phyloP scores from a whole-genome alignment of 37 sponge, comb jelly and placozoan genomes.

The Eunapius fragilis region DNA sequence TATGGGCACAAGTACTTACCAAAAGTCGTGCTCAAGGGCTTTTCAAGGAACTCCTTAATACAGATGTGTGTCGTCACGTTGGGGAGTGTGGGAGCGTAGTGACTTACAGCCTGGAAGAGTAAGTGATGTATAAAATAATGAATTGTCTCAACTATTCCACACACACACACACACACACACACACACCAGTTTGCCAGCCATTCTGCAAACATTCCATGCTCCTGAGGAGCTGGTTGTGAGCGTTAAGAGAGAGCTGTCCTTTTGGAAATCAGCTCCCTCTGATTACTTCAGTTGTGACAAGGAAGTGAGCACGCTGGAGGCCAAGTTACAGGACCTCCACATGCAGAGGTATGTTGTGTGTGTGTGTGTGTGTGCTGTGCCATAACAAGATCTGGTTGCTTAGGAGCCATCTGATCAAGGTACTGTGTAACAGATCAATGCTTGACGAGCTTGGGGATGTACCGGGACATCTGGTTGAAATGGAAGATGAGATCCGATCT shows the following conservation, averaged over 20 bases:
- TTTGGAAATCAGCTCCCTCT: constrained; percentile 13
- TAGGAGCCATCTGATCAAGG: background rate
- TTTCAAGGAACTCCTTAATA: constrained; percentile 11
- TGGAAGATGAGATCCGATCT: background rate
- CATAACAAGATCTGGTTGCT: background rate
- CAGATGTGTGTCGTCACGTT: background rate
- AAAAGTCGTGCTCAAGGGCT: constrained; percentile 1
- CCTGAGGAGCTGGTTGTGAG: background rate
- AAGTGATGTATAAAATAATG: background rate
- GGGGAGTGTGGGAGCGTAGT: background rate
- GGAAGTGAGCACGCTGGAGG: background rate
- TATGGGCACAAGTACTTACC: constrained; percentile 22
- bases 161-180: background rate
- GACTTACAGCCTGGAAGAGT: constrained; percentile 45
- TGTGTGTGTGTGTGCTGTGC: background rate
- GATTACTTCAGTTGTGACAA: constrained; percentile 18
- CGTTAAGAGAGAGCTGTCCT: constrained; percentile 1
- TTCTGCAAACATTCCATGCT: constrained; percentile 21
- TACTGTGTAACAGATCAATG: background rate
- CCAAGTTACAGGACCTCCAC: constrained; percentile 11
- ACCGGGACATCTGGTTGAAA: background rate
- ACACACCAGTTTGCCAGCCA: constrained; percentile 21
- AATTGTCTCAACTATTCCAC: background rate
- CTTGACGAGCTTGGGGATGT: background rate
- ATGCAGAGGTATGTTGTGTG: constrained; percentile 8